Conservation (phyloP, 2,888 invertebrate species). For the Antitype chi region DNA sequence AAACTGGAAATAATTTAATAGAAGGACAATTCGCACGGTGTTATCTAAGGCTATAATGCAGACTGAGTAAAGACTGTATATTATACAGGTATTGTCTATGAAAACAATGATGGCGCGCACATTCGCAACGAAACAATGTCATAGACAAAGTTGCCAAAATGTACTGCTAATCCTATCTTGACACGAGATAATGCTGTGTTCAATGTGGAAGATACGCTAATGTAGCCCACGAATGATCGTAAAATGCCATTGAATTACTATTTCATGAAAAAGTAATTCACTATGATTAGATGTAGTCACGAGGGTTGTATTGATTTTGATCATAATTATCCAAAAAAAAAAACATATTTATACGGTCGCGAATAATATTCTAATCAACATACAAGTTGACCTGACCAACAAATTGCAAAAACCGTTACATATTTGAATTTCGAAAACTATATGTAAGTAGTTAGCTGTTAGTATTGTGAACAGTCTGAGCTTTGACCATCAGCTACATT, state of each 20-base stretch:
- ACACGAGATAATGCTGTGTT: neutral
- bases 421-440: no score
- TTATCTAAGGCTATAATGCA: neutral
- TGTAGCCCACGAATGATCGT: no score
- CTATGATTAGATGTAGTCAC: no score
- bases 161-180: neutral
- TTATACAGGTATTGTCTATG: neutral
- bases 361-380: no score
- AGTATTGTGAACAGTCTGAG: neutral
- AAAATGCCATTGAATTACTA: no score
- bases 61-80: neutral
- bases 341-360: no score
- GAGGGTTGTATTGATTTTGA: no score
- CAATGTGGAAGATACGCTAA: neutral
- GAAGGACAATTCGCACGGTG: conserved; percentile 18
- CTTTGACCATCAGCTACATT: neutral
- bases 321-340: no score
- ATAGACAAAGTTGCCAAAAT: neutral
- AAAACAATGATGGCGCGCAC: neutral
- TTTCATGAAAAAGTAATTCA: no score
- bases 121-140: neutral
- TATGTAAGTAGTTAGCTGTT: neutral
- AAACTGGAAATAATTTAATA: neutral
- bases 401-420: no score
- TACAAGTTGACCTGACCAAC: no score